Base-by-base conservation (phyloP, 2,113 vertebrate genomes). In the Eptesicus fuscus region DNA sequence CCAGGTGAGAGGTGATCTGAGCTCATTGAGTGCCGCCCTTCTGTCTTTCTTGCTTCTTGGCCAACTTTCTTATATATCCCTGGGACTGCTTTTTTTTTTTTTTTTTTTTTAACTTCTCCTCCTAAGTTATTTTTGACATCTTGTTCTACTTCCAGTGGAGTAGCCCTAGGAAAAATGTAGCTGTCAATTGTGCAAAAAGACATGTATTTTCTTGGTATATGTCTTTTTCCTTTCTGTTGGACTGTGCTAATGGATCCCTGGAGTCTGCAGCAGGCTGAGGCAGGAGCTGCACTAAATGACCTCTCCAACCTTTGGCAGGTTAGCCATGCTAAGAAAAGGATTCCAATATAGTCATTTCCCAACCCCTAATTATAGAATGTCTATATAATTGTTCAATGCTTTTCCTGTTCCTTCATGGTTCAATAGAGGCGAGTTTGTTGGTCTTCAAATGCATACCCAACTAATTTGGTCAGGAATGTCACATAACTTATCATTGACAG, bases 121-220 rank as follows among this genome's bases (percentile, higher is more conserved):
- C 35, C 84, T 92, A 95, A 90, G n/a, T 96, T 96, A 85, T 96
- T 93, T 90, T 95, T 95, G 90, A 97, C 83, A 71, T 92, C 90
- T 96, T 96, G 76, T 94, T 97, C 88, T 92, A 74, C 84, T 94
- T 97, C 84, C 77, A 95, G 67, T 67, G 73, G 71, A 96, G 49
- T 88, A 95, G 92, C 90, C 95, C 82, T 92, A 92, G 96, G 97
- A 92, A 95, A 97, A 92, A 93, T 80, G 88, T 96, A 96, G 85
- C 92, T 97, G 95, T 97, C 95, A 93, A 95, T 87, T 56, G 37
- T 96, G 82, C 67, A 90, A 80, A 69, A 79, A 96, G 92, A 94
- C 49, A 84, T 23, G 4, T 14, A 47, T 93, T 94, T 96, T 96
- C 92, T 93, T 74, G 71, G 61, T 83, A 44, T 92, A 4, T 94